Evolutionary conservation across 2,888 invertebrate species (phyloP).

Genomic region (Marasmarcha lunaedactyla): DNA sequence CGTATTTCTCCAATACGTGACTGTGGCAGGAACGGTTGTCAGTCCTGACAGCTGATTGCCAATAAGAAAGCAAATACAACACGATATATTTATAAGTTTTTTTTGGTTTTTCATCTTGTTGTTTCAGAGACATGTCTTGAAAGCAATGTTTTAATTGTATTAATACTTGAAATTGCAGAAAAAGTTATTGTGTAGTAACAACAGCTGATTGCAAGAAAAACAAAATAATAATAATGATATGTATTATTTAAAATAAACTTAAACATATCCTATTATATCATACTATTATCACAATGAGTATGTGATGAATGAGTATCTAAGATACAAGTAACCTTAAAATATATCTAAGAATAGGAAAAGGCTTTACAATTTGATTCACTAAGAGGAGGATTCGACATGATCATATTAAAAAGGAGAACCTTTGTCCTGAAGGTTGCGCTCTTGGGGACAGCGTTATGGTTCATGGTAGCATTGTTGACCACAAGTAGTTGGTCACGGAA

Average conservation of each 20-base stretch:
- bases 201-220: no score
- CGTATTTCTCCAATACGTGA: no score
- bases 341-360: not conserved
- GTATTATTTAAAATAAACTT: conserved; percentile 23
- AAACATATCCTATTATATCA: conserved; percentile 52
- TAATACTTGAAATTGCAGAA: conserved; percentile 37
- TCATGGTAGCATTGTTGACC: conserved; percentile 84
- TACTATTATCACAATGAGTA: conserved; percentile 66
- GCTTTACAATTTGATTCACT: not conserved
- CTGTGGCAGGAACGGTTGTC: no score
- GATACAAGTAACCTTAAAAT: conserved; percentile 18
- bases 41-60: no score
- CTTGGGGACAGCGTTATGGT: conserved; percentile 85
- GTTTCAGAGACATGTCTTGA: no score
- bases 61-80: no score
- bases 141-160: conserved; percentile 36
- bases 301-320: conserved; percentile 38
- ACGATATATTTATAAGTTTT: no score
- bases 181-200: conserved; percentile 40
- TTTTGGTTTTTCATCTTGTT: no score
- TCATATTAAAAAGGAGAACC: conserved; percentile 76
- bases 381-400: conserved; percentile 32
- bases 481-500: conserved; percentile 77
- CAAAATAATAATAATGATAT: no score
- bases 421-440: conserved; percentile 86